phyloP scores from a whole-genome alignment of 2,888 invertebrate species.

The Ceramica pisi region DNA sequence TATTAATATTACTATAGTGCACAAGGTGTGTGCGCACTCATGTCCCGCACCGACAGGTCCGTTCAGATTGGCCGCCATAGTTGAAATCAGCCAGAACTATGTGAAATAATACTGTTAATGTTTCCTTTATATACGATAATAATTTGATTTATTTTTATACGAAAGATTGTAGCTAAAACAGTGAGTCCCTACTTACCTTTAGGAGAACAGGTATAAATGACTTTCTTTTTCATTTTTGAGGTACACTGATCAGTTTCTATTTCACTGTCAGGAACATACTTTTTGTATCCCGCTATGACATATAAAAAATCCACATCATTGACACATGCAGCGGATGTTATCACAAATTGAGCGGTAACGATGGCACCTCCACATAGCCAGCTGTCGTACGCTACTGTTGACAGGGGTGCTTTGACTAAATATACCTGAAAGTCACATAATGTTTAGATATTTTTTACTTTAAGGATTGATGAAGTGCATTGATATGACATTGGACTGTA shows the following conservation, averaged over 20 bases:
- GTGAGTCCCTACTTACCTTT: conserved; percentile 9
- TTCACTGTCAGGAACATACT: conserved; percentile 64
- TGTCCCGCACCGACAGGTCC: too few species aligned
- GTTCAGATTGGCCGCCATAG: too few species aligned
- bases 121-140: too few species aligned
- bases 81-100: too few species aligned
- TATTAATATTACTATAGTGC: too few species aligned
- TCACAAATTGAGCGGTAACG: conserved; percentile 56
- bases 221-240: conserved; percentile 69
- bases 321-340: conserved; percentile 74
- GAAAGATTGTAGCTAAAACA: neutral
- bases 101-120: too few species aligned
- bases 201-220: conserved; percentile 43
- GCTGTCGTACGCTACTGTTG: conserved; percentile 58
- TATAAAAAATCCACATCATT: conserved; percentile 70
- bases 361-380: conserved; percentile 75
- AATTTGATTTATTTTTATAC: neutral
- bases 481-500: too few species aligned
- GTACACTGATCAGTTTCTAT: conserved; percentile 71
- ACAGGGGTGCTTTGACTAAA: conserved; percentile 59
- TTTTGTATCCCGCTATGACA: conserved; percentile 71
- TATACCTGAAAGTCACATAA: conserved; percentile 61
- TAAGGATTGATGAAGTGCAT: neutral
- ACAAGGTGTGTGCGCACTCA: too few species aligned
- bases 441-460: neutral